Evolutionary conservation across 2,113 vertebrate genomes (phyloP), one percentile per base, ranked within the genome.

Genomic region (Anguilla rostrata): DNA sequence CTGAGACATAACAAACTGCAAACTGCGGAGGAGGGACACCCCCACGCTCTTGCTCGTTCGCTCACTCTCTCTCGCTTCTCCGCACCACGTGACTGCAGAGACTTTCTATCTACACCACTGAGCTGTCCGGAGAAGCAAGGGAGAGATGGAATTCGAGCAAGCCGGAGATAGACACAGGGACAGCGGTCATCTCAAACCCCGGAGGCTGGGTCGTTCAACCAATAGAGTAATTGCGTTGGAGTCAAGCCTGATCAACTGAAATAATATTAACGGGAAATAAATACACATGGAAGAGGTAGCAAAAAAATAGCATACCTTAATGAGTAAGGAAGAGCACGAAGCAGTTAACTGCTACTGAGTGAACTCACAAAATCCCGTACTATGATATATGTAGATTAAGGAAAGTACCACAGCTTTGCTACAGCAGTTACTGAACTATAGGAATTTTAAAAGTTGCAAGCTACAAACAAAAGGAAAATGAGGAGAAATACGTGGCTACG

Each of bases 31-130:
- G 96, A 96, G 93, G 95, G 93, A 93, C 94, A 95, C 93, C 90
- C 94, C 90, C 41, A 88, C 87, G 83, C 90, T 56, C 89, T 84
- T 89, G 83, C 87, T 85, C 89, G 20, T 88, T 87, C 91, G 86
- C 84, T 85, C 82, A 83, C 90, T 88, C 81, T 85, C 85, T 49
- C 89, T 87, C 90, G 88, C 90, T 84, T 79, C 83, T 88, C 90
- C 80, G 83, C 83, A 90, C 95, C 96, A 97, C 96, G 97, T 97
- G 96, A 98, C 94, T 97, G 97, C 96, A 95, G 97, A 97, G 97
- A 94, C 94, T 95, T 92, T 84, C 96, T 94, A 93, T 94, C 91
- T 93, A 92, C 91, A 87, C 91, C 87, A 89, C 91, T 88, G 92
- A 91, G 91, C 88, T 88, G 92, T 92, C 87, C 91, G 89, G 90